Base-by-base conservation (phyloP, 2,797 vertebrate species). In the Bradypus variegatus region DNA sequence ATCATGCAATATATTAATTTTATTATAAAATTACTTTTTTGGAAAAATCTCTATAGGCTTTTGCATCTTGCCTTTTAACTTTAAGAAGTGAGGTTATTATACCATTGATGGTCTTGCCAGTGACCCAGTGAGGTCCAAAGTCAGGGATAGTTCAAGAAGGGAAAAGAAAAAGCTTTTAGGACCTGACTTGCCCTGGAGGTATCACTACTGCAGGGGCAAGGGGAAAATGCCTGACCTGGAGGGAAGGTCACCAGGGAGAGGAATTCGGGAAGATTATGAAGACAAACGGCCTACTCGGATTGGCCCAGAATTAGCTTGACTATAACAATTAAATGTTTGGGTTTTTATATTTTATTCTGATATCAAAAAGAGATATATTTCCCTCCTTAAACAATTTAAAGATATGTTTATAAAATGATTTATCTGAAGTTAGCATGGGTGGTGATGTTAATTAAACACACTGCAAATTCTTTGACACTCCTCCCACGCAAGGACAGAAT, bases 61-160 rank as follows among this genome's bases (percentile, higher is more conserved):
- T 93, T 92, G 31, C 65, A 72, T 84, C 91, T 94, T 92, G 31
- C 65, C 76, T 92, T 92, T 89, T 84, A 88, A 92, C 55, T 91
- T 73, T 76, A 64, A 94, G 62, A 95, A 86, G 31, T 70, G 72
- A 64, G 41, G 41, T 76, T 15, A 75, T 48, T 69, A 64, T 64
- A 31, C 69, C 36, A 72, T 11, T 86, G 31, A 78, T 79, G 31
- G 53, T 27, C 45, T 91, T 92, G 53, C 69, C 16, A 81, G 21
- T 83, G 76, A 91, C 53, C 48, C 64, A 76, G 29, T 88, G 18
- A 94, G 23, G 45, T 75, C 36, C 60, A 89, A 90, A 91, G 50
- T 85, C 58, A 60, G 48, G 65, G 53, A 92, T 25, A 75, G 69
- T 79, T 92, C 62, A 92, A 38, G 36, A n/a, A 86, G 27, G 33